A percentile compares a stretch with the other conserved stretches of the same genome.
Conservation (phyloP, 2,113 vertebrate species). For the Rostratula benghalensis region DNA sequence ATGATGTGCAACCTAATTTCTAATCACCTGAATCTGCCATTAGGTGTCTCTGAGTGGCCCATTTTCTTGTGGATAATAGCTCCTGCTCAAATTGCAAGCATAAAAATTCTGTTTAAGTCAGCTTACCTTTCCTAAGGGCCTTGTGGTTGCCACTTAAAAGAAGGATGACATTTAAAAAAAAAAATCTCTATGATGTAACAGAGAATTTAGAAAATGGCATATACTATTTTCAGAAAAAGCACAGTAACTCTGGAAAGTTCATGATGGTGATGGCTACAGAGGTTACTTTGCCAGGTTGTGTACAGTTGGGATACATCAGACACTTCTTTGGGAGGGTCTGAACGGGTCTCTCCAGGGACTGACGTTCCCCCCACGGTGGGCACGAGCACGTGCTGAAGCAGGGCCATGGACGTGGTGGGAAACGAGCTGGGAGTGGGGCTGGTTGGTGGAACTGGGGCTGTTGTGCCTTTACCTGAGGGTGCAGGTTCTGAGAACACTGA, state of each 20-base stretch:
- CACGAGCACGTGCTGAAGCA: too few relatives aligned
- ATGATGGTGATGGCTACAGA: not conserved
- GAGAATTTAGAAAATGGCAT: not conserved
- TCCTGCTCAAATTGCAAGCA: not conserved
- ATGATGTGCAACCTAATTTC: not conserved
- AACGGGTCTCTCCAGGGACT: not conserved
- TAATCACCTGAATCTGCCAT: not conserved
- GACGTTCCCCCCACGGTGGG: not conserved
- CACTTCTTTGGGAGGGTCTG: not conserved
- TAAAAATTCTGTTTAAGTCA: not conserved
- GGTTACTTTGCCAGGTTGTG: not conserved
- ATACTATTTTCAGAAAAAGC: not conserved
- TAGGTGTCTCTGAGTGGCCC: not conserved
- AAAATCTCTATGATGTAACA: not conserved
- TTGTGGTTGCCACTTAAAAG: not conserved
- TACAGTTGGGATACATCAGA: not conserved
- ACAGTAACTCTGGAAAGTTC: not conserved
- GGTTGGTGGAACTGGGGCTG: not conserved
- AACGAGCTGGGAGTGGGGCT: not conserved
- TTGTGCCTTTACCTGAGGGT: not conserved
- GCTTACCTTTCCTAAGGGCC: not conserved
- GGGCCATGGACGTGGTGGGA: fast-evolving
- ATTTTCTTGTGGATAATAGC: not conserved
- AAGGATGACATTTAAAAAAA: not conserved
- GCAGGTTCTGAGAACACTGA: not conserved